Evolutionary conservation across 64 coral and sea anemone genomes (phyloP).

Genomic region (Montipora sp.): DNA sequence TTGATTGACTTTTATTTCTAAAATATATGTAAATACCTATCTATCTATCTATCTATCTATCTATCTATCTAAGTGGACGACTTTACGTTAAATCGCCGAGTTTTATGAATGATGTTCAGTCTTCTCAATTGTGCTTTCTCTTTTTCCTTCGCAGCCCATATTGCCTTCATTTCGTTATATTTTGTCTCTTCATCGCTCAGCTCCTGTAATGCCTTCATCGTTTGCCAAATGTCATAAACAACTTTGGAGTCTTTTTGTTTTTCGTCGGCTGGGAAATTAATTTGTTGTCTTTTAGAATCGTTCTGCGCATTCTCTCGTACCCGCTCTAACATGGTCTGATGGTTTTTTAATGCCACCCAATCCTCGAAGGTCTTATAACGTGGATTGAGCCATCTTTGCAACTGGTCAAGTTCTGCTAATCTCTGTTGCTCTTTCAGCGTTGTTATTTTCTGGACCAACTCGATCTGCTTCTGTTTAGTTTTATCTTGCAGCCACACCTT

Average conservation of each 20-base stretch:
- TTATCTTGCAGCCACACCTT: slow-evolving; percentile 85
- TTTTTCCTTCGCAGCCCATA: slow-evolving; percentile 74
- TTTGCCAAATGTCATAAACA: slow-evolving; percentile 87
- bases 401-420: slow-evolving; percentile 61
- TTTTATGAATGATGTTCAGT: slow-evolving; percentile 23
- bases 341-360: slow-evolving; percentile 83
- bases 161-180: slow-evolving; percentile 83
- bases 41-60: too few relatives aligned
- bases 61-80: neutral
- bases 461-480: slow-evolving; percentile 87
- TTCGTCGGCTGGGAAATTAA: slow-evolving; percentile 62
- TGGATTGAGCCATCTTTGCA: slow-evolving; percentile 73
- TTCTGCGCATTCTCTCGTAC: slow-evolving; percentile 67
- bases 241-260: slow-evolving; percentile 71
- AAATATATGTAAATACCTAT: too few relatives aligned
- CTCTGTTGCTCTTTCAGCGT: slow-evolving; percentile 73
- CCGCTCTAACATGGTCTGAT: slow-evolving; percentile 71
- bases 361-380: slow-evolving; percentile 82
- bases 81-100: neutral
- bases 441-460: slow-evolving; percentile 80
- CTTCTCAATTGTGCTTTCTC: slow-evolving; percentile 55
- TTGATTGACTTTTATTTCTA: too few relatives aligned
- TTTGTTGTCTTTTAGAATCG: slow-evolving; percentile 49
- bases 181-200: slow-evolving; percentile 78
- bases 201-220: slow-evolving; percentile 81